These are phyloP conservation scores for Pegoplata infirma DNA, from an alignment of 2,888 invertebrate species.

Conservation along the genomic window DNA sequence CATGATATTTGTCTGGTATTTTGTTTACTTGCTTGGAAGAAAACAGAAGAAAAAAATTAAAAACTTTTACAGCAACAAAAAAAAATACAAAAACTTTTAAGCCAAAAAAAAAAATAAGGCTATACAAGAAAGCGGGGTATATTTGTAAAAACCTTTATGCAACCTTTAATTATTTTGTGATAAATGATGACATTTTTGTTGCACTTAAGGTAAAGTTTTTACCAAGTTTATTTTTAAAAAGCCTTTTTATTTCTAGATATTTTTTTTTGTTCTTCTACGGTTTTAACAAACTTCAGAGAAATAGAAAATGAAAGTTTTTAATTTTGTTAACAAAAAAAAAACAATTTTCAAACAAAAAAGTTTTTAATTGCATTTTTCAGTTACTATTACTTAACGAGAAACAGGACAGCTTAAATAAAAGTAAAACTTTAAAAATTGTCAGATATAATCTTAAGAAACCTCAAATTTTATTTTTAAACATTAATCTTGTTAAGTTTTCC, in stretches of 20 bases:
- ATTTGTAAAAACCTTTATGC: constrained; percentile 47
- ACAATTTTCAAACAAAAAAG: constrained; percentile 41
- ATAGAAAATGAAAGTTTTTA: constrained; percentile 65
- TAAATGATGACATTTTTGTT: constrained; percentile 75
- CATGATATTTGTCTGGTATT: constrained; percentile 64
- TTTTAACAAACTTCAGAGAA: constrained; percentile 26
- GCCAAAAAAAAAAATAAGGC: constrained; percentile 27
- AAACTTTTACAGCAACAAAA: constrained; percentile 32
- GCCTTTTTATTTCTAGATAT: background rate
- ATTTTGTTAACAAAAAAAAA: constrained; percentile 60
- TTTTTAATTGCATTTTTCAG: constrained; percentile 65
- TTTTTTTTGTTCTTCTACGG: background rate
- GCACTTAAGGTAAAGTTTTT: constrained; percentile 59
- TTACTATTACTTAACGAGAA: constrained; percentile 38
- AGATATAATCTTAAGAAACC: constrained; percentile 4
- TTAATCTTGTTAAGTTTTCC: constrained; percentile 54
- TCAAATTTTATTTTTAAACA: constrained; percentile 36
- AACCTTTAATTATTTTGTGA: constrained; percentile 77
- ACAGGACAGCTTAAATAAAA: constrained; percentile 25
- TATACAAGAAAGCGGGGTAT: background rate
- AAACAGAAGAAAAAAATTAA: constrained; percentile 28
- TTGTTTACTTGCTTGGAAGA: constrained; percentile 65
- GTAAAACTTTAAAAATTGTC: too few species aligned
- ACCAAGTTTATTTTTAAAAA: constrained; percentile 7
- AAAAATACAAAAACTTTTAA: constrained; percentile 38